Percentiles rank a stretch among this genome's conserved stretches.
Evolutionary conservation across 2,113 vertebrate species (phyloP).

Genomic region (Takifugu flavidus): DNA sequence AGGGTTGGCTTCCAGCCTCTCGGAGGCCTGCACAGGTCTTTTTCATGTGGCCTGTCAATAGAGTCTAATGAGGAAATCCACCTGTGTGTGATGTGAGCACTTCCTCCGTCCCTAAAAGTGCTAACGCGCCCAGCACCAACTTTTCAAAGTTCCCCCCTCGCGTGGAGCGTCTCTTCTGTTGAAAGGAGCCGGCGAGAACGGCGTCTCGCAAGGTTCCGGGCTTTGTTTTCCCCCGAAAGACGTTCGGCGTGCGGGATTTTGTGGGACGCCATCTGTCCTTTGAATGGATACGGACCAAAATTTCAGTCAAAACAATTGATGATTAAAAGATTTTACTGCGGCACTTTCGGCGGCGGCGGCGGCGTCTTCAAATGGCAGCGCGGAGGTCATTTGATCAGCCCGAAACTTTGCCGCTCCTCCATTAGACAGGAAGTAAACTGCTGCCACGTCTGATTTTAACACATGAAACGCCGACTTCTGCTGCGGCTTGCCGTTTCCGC

Average conservation of each 20-base stretch:
- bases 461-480: conserved; percentile 45
- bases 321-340: conserved; percentile 69
- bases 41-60: conserved; percentile 77
- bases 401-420: conserved; percentile 53
- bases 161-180: conserved; percentile 50
- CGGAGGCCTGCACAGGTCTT: conserved; percentile 52
- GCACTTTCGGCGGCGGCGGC: conserved; percentile 52
- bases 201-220: conserved; percentile 58
- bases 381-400: conserved; percentile 63
- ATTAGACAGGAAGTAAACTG: conserved; percentile 52
- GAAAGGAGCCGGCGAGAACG: conserved; percentile 67
- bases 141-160: conserved; percentile 66
- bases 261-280: conserved; percentile 48
- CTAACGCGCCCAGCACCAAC: conserved; percentile 62
- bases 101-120: conserved; percentile 62
- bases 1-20: conserved; percentile 43
- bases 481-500: conserved; percentile 57
- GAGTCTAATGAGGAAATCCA: conserved; percentile 75
- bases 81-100: conserved; percentile 62
- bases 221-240: conserved; percentile 48
- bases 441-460: conserved; percentile 57
- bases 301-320: conserved; percentile 68
- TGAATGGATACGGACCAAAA: conserved; percentile 59
- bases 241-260: conserved; percentile 19
- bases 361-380: conserved; percentile 54